These are phyloP conservation scores for Corynorhinus townsendii DNA, from an alignment of 2,113 vertebrate species.

Conservation along the genomic window DNA sequence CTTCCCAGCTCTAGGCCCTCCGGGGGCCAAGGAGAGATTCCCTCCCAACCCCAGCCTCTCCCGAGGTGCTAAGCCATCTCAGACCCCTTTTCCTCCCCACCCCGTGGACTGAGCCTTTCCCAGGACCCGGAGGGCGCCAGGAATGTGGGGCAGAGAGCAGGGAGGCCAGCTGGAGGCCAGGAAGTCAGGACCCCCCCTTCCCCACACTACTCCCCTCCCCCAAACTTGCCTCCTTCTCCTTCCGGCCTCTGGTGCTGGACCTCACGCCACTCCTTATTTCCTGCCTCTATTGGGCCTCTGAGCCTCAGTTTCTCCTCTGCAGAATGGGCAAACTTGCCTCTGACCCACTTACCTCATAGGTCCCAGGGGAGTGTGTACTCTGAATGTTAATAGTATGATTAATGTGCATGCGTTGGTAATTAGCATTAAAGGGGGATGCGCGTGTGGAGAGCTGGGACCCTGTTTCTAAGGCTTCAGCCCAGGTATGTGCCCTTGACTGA, in stretches of 20 bases:
- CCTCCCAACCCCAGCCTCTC: not conserved
- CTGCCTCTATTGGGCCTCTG: not conserved
- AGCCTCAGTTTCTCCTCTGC: constrained; percentile 49
- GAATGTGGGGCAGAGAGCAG: constrained; percentile 61
- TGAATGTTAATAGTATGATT: not conserved
- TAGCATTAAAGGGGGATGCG: not conserved
- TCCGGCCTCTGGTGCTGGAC: not conserved
- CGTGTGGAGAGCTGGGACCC: not conserved
- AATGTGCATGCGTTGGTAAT: not conserved
- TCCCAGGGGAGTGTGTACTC: not conserved
- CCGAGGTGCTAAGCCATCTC: constrained; percentile 12
- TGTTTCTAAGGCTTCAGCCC: not conserved
- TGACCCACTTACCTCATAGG: not conserved
- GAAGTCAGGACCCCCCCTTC: not conserved
- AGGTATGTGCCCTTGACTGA: too few relatives aligned
- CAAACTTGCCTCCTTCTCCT: not conserved
- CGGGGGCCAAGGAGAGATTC: not conserved
- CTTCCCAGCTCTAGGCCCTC: not conserved
- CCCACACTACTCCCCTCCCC: not conserved
- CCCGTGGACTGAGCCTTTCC: not conserved
- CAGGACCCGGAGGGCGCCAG: constrained; percentile 66
- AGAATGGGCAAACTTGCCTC: not conserved
- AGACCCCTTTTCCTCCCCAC: not conserved
- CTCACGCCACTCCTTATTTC: not conserved
- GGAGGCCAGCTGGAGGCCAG: not conserved